A percentile compares a stretch with the other conserved stretches of the same genome.
phyloP scores from a whole-genome alignment of 2,113 vertebrate species.

The Aplodontia rufa region DNA sequence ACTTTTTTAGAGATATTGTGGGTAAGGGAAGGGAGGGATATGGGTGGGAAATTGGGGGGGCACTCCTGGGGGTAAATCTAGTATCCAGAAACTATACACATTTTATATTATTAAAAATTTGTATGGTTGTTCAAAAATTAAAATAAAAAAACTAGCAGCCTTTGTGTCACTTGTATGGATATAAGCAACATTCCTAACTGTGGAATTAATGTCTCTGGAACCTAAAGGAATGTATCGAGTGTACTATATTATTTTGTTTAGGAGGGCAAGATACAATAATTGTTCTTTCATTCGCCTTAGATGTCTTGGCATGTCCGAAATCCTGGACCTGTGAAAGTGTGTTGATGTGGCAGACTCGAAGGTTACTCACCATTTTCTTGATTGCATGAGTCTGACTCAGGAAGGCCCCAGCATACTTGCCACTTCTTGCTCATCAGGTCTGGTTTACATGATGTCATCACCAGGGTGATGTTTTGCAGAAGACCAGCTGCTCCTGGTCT shows the following conservation, averaged over 20 bases:
- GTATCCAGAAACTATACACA: no score
- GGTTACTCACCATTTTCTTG: neutral
- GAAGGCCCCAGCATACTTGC: neutral
- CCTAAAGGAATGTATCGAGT: neutral
- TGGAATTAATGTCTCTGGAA: neutral
- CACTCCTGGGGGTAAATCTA: no score
- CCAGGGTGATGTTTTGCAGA: neutral
- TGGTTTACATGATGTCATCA: neutral
- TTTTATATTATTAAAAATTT: no score
- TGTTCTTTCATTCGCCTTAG: neutral
- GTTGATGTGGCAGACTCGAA: neutral
- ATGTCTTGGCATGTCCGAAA: neutral
- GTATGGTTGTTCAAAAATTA: no score
- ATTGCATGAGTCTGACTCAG: rapidly evolving
- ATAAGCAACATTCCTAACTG: neutral
- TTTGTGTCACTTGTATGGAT: neutral
- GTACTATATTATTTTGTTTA: neutral
- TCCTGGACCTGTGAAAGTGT: neutral
- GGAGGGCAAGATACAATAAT: neutral
- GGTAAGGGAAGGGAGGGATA: no score
- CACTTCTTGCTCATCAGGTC: neutral
- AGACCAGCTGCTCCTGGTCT: neutral
- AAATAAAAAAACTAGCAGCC: no score
- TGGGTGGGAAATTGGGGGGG: no score
- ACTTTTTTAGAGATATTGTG: no score